Evolutionary conservation across 2,113 vertebrate genomes (phyloP).

Genomic region (Mastomys natalensis): DNA sequence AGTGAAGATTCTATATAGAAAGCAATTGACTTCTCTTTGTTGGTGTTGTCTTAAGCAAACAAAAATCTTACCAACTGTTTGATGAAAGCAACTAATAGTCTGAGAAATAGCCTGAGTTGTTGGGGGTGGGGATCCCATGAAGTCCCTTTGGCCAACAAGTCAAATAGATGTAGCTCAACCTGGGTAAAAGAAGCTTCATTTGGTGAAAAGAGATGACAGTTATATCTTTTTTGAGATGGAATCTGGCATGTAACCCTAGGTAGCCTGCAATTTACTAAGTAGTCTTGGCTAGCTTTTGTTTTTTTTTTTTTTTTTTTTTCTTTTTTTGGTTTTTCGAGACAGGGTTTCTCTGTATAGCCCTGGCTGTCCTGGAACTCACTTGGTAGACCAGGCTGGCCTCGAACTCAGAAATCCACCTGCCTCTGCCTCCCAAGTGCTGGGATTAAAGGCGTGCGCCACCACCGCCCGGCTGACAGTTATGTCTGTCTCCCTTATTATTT

Average conservation of each 20-base stretch:
- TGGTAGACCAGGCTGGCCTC: no score
- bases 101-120: not conserved
- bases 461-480: not conserved
- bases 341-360: no score
- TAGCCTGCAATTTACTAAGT: no score
- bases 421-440: no score
- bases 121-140: not conserved
- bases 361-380: no score
- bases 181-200: not conserved
- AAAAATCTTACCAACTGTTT: not conserved
- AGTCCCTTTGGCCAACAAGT: not conserved
- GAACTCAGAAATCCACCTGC: no score
- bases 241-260: no score
- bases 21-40: not conserved
- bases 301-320: no score
- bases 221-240: no score
- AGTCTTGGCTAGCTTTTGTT: no score
- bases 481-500: not conserved
- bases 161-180: not conserved
- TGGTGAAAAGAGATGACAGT: not conserved
- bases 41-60: not conserved
- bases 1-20: not conserved
- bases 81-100: not conserved
- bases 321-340: no score
- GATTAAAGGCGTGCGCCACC: no score